Percentiles rank a stretch among this genome's conserved stretches.
phyloP scores from a whole-genome alignment of 2,888 invertebrate genomes.

The Gryllus longicercus region DNA sequence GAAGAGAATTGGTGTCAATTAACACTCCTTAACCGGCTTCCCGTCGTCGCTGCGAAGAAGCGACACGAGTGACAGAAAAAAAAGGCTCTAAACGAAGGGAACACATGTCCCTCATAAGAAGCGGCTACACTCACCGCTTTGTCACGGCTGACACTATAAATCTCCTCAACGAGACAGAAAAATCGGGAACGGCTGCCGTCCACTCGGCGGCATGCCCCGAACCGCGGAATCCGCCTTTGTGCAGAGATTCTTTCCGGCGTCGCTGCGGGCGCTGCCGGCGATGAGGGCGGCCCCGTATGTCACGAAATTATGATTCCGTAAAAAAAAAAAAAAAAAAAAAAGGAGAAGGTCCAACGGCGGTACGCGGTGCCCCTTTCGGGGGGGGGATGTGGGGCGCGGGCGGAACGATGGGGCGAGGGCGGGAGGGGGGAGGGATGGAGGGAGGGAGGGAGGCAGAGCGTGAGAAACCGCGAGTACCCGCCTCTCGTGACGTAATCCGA shows the following conservation, averaged over 20 bases:
- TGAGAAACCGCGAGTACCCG: slow-evolving; percentile 17
- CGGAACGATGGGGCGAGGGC: neutral
- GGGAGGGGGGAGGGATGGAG: neutral
- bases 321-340: neutral
- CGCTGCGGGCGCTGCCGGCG: neutral
- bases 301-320: slow-evolving; percentile 17
- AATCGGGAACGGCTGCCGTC: neutral
- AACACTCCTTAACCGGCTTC: neutral
- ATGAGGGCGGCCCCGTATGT: neutral
- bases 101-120: neutral
- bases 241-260: neutral
- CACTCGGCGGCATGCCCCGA: neutral
- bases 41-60: neutral
- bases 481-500: neutral
- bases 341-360: neutral
- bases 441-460: neutral
- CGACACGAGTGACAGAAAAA: no score
- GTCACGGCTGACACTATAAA: neutral
- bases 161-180: slow-evolving; percentile 1
- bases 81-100: neutral
- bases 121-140: neutral
- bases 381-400: neutral
- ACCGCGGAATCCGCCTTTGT: neutral
- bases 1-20: neutral
- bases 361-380: neutral